A percentile compares a stretch with the other conserved stretches of the same genome.
Evolutionary conservation across 1,140 invertebrate genomes (phyloP).

Genomic region (Lucilia cuprina): DNA sequence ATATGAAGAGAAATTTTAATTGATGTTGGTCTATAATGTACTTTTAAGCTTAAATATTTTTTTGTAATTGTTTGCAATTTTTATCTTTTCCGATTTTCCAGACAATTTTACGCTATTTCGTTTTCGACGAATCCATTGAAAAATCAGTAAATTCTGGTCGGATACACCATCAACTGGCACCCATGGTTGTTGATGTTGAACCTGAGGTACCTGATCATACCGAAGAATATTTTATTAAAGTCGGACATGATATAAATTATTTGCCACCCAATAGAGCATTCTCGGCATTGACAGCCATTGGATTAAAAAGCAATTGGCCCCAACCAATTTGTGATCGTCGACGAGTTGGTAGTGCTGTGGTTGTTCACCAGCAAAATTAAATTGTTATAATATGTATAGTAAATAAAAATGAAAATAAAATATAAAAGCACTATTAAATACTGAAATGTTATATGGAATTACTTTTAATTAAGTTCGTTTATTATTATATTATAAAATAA

Average conservation of each 20-base stretch:
- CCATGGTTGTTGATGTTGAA: conserved; percentile 74
- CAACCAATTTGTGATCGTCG: conserved; percentile 62
- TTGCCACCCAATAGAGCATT: conserved; percentile 63
- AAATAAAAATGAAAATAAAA: too few relatives aligned
- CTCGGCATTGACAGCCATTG: conserved; percentile 64
- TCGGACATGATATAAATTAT: conserved; percentile 63
- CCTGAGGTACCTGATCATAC: conserved; percentile 53
- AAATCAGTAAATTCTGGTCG: conserved; percentile 81
- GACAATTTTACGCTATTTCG: conserved; percentile 77
- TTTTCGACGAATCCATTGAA: conserved; percentile 77
- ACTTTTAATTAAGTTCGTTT: too few relatives aligned
- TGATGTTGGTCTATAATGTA: too few relatives aligned
- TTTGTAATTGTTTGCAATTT: too few relatives aligned
- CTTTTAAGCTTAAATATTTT: conserved; percentile 37
- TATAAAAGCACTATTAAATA: too few relatives aligned
- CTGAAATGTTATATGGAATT: too few relatives aligned
- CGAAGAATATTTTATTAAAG: conserved; percentile 46
- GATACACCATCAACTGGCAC: conserved; percentile 92
- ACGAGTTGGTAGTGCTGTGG: conserved; percentile 62
- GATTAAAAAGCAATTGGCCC: conserved; percentile 54
- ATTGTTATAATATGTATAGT: too few relatives aligned
- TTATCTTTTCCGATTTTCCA: conserved; percentile 59
- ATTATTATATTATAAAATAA: too few relatives aligned
- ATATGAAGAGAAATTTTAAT: too few relatives aligned
- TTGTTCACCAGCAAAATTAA: conserved; percentile 25